Conservation (phyloP, 1,140 invertebrate species). For the Alviniconcha marisindica region DNA sequence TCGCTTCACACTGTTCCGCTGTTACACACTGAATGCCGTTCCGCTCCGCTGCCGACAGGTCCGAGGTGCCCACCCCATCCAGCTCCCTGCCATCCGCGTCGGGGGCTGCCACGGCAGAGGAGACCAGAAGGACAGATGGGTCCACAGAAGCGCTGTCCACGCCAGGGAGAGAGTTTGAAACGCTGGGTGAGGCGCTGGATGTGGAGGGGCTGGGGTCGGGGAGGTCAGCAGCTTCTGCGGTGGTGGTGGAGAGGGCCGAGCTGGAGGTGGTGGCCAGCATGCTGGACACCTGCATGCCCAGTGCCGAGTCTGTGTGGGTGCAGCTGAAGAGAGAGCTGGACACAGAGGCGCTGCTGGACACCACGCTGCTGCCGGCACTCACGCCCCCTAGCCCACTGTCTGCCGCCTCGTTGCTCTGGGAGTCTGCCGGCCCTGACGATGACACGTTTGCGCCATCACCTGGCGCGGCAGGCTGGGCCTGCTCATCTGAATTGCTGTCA, state of each 20-base stretch:
- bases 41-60: not conserved
- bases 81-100: not conserved
- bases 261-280: not conserved
- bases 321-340: conserved; percentile 6
- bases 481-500: conserved; percentile 34
- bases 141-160: not conserved
- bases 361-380: not conserved
- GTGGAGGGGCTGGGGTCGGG: conserved; percentile 5
- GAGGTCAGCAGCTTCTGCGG: not conserved
- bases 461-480: not conserved
- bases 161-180: not conserved
- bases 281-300: not conserved
- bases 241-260: conserved; percentile 1
- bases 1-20: conserved; percentile 19
- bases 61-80: conserved; percentile 11
- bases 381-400: conserved; percentile 3
- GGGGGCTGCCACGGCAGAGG: not conserved
- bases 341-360: not conserved
- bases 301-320: not conserved
- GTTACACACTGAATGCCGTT: no score
- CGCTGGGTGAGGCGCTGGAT: not conserved
- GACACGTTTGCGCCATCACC: not conserved
- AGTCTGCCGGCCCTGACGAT: conserved; percentile 33
- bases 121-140: not conserved
- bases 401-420: not conserved